Evolutionary conservation across 2,888 invertebrate species (phyloP).

Genomic region (Drosophila maculinotata): DNA sequence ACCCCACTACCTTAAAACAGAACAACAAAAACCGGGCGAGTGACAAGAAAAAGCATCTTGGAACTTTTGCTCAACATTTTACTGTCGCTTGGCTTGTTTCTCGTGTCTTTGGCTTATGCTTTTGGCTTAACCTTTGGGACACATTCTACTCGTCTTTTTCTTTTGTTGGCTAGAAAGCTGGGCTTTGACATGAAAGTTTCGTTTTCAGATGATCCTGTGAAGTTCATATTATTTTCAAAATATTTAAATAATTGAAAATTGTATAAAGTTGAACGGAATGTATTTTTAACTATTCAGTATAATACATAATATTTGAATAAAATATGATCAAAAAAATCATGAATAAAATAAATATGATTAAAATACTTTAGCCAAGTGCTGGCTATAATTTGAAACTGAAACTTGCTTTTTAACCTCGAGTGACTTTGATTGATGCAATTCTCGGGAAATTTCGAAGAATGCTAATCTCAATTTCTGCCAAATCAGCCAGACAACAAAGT

Average conservation of each 20-base stretch:
- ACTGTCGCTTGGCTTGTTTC: too few relatives aligned
- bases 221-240: not conserved
- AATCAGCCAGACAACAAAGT: conserved; percentile 1
- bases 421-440: conserved; percentile 11
- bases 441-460: too few relatives aligned
- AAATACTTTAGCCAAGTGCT: too few relatives aligned
- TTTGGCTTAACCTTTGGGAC: conserved; percentile 3
- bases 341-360: too few relatives aligned
- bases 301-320: too few relatives aligned
- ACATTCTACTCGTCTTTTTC: too few relatives aligned
- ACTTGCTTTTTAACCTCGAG: too few relatives aligned
- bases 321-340: not conserved
- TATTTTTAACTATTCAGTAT: too few relatives aligned
- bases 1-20: not conserved
- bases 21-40: conserved; percentile 6
- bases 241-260: too few relatives aligned
- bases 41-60: conserved; percentile 16
- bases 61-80: too few relatives aligned
- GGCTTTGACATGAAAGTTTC: conserved; percentile 5
- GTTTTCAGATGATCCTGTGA: not conserved
- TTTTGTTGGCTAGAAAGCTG: conserved; percentile 6
- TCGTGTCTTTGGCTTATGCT: conserved; percentile 13
- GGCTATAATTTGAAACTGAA: too few relatives aligned
- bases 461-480: not conserved
- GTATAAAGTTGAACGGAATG: too few relatives aligned